These are phyloP conservation scores for Nyctibius bracteatus DNA, from an alignment of 2,113 vertebrate species.

Conservation along the genomic window DNA sequence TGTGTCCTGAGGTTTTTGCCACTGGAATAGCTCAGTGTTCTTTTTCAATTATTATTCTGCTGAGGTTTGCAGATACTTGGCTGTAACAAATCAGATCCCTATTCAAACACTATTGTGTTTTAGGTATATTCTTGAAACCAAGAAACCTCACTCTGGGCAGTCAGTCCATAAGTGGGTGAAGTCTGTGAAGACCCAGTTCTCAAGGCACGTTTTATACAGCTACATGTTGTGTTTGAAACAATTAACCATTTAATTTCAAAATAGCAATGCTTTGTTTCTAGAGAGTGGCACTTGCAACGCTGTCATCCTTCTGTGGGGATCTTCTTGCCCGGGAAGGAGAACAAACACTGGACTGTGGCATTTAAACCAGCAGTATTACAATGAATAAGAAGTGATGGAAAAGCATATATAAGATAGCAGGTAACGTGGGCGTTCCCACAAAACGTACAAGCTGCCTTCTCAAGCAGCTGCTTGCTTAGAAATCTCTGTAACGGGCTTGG, in stretches of 20 bases:
- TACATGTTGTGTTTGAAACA: not conserved
- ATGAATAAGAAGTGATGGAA: not conserved
- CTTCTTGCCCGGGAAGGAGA: not conserved
- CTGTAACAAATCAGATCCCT: constrained; percentile 4
- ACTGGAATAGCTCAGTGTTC: not conserved
- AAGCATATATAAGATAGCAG: not conserved
- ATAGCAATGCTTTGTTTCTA: not conserved
- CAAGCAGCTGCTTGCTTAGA: constrained; percentile 14
- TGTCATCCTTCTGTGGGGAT: not conserved
- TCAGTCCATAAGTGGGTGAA: not conserved
- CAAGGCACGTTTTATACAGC: not conserved
- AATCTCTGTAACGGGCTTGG: not conserved
- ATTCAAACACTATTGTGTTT: not conserved
- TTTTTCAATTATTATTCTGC: constrained; percentile 35
- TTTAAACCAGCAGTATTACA: not conserved
- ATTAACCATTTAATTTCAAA: not conserved
- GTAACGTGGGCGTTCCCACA: not conserved
- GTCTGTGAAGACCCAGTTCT: not conserved
- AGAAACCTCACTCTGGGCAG: not conserved
- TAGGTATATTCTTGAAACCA: not conserved
- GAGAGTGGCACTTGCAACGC: not conserved
- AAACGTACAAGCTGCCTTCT: constrained; percentile 25
- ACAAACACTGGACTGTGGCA: not conserved
- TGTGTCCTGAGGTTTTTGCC: not conserved
- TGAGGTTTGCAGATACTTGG: constrained; percentile 13